phyloP scores from a whole-genome alignment of 1,140 invertebrate genomes.

The Drosophila nigromelanica region DNA sequence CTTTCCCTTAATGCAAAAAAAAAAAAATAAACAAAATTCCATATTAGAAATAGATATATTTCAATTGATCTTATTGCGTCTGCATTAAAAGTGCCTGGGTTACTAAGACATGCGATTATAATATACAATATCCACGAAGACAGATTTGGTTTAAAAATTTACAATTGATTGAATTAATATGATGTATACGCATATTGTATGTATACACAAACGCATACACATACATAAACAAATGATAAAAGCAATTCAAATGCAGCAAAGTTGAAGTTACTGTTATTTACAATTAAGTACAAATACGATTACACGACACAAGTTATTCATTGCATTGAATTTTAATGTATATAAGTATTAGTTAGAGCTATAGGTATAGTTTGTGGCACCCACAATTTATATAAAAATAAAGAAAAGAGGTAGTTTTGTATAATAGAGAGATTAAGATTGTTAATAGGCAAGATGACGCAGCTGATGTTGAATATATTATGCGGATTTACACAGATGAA shows the following conservation, averaged over 20 bases:
- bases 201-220: constrained; percentile 5
- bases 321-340: constrained; percentile 5
- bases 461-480: not conserved
- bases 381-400: constrained; percentile 16
- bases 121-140: not conserved
- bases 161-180: constrained; percentile 11
- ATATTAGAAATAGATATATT: not conserved
- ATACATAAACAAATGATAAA: constrained; percentile 14
- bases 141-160: not conserved
- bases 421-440: constrained; percentile 13
- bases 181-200: constrained; percentile 50
- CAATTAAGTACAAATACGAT: constrained; percentile 14
- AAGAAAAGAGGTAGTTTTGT: not conserved
- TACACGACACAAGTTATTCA: constrained; percentile 21
- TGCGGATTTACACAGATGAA: not conserved
- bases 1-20: no score
- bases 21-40: no score
- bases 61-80: not conserved
- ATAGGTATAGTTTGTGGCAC: constrained; percentile 16
- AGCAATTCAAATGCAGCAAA: constrained; percentile 26
- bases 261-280: constrained; percentile 6
- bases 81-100: not conserved
- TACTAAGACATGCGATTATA: not conserved
- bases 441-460: constrained; percentile 37
- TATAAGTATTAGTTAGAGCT: constrained; percentile 11